Conservation (phyloP, 1,140 invertebrate genomes). For the Temnothorax curvispinosus region DNA sequence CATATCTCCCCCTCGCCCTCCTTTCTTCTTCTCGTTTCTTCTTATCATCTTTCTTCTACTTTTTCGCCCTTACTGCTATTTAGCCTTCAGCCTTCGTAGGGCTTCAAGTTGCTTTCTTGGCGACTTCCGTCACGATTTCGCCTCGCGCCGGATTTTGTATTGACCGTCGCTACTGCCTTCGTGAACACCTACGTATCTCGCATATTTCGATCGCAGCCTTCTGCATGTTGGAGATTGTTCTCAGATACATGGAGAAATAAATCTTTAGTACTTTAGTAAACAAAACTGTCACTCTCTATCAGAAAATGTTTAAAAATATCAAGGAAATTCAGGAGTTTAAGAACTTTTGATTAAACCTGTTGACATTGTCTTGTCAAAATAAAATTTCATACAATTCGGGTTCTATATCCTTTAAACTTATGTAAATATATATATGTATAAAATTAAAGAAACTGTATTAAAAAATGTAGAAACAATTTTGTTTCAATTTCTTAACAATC, state of each 20-base stretch:
- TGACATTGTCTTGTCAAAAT: neutral
- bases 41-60: slow-evolving; percentile 6
- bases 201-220: neutral
- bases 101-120: neutral
- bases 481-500: neutral
- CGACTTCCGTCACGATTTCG: slow-evolving; percentile 4
- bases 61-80: neutral
- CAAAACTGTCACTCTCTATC: neutral
- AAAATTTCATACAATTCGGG: neutral
- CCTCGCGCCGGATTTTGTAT: slow-evolving; percentile 19
- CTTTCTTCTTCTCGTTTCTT: neutral
- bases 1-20: neutral
- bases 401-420: neutral
- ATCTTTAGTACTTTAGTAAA: neutral
- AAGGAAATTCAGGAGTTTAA: neutral
- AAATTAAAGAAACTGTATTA: neutral
- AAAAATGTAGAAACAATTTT: neutral
- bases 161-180: slow-evolving; percentile 9
- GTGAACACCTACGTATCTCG: neutral
- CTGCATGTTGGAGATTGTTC: neutral
- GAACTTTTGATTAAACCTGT: slow-evolving; percentile 14
- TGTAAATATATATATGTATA: neutral
- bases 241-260: neutral
- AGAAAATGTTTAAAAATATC: neutral
- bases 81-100: neutral